phyloP scores from a whole-genome alignment of 2,888 invertebrate species.

The Aporophyla lueneburgensis region DNA sequence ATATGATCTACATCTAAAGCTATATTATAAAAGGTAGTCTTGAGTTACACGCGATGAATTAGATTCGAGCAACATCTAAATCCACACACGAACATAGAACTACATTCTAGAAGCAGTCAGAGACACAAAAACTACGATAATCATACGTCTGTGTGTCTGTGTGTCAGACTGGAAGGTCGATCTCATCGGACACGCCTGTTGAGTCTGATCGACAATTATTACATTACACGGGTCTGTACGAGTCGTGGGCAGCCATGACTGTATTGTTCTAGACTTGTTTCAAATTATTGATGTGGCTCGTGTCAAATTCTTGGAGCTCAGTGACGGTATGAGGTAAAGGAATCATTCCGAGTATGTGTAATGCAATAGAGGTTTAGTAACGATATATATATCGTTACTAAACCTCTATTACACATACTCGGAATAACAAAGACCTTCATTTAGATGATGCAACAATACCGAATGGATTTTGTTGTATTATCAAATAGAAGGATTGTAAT shows the following conservation, averaged over 20 bases:
- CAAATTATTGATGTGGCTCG: constrained; percentile 20
- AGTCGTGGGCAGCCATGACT: constrained; percentile 11
- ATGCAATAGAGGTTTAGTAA: not conserved
- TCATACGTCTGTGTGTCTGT: constrained; percentile 21
- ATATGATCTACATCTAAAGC: no score
- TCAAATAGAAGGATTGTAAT: not conserved
- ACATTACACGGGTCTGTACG: constrained; percentile 17
- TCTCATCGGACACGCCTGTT: constrained; percentile 59
- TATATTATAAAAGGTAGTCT: not conserved
- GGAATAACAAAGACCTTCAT: not conserved
- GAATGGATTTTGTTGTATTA: not conserved
- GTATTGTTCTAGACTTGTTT: constrained; percentile 14
- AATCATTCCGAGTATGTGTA: not conserved
- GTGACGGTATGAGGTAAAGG: not conserved
- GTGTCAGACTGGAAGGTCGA: constrained; percentile 29
- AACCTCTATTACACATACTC: not conserved
- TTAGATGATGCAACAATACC: not conserved
- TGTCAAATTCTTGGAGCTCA: not conserved
- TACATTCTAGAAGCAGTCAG: not conserved
- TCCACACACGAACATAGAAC: not conserved
- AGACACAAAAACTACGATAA: constrained; percentile 43
- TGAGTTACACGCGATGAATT: not conserved
- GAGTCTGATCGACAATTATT: constrained; percentile 14
- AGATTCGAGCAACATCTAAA: not conserved
- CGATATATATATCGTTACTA: not conserved